These are phyloP conservation scores for Palythoa caribaeorum DNA, from an alignment of 92 coral and sea anemone species.

Conservation along the genomic window DNA sequence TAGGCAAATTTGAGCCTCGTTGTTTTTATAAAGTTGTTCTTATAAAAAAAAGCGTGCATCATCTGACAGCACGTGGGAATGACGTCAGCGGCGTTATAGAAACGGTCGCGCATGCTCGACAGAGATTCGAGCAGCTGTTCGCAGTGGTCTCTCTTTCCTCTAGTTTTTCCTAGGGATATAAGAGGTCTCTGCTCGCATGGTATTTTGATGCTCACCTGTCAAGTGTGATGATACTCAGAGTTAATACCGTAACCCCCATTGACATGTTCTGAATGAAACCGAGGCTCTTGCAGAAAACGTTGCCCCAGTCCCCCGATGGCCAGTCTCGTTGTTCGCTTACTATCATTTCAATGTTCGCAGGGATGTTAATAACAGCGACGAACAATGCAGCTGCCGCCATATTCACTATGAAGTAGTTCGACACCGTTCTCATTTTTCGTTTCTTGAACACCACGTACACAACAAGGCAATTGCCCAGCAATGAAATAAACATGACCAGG, in stretches of 20 bases:
- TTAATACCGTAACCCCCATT: constrained; percentile 31
- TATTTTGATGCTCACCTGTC: constrained; percentile 17
- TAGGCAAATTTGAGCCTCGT: too few relatives aligned
- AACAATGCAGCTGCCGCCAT: constrained; percentile 37
- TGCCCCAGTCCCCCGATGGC: constrained; percentile 39
- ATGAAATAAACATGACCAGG: constrained; percentile 25
- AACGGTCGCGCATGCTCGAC: too few relatives aligned
- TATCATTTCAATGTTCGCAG: constrained; percentile 40
- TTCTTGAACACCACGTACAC: constrained; percentile 42
- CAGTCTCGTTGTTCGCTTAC: constrained; percentile 40
- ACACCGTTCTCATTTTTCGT: constrained; percentile 43
- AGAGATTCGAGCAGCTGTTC: too few relatives aligned
- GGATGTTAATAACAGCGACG: constrained; percentile 25
- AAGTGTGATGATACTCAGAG: constrained; percentile 31
- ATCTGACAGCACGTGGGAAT: too few relatives aligned
- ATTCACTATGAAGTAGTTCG: constrained; percentile 37
- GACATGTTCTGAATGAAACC: constrained; percentile 32
- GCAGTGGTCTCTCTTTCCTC: too few relatives aligned
- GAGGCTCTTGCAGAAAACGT: constrained; percentile 38
- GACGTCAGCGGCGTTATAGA: too few relatives aligned
- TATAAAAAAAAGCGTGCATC: too few relatives aligned
- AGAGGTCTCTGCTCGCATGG: too few relatives aligned
- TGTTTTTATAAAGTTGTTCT: too few relatives aligned
- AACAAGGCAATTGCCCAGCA: constrained; percentile 41
- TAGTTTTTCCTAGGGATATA: too few relatives aligned